Evolutionary conservation across 2,888 invertebrate species (phyloP).

Genomic region (Fragum sueziense): DNA sequence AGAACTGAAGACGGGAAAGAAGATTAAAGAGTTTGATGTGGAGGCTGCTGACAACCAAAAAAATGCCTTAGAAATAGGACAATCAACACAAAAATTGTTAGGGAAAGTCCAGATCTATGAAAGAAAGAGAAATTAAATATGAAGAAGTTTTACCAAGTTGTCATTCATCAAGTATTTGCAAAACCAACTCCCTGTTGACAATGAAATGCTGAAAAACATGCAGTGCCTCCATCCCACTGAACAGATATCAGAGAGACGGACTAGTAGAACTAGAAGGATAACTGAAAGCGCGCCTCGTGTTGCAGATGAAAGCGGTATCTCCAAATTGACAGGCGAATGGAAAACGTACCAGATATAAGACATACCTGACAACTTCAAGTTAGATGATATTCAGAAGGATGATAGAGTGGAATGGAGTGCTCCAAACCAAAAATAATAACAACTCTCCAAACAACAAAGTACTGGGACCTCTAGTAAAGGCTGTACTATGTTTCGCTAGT

Average conservation of each 20-base stretch:
- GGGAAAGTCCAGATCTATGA: slow-evolving; percentile 43
- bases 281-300: slow-evolving; percentile 38
- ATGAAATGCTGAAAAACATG: slow-evolving; percentile 28
- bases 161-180: slow-evolving; percentile 43
- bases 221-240: slow-evolving; percentile 41
- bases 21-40: slow-evolving; percentile 29
- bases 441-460: slow-evolving; percentile 27
- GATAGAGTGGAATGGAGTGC: slow-evolving; percentile 37
- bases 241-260: slow-evolving; percentile 38
- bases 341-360: slow-evolving; percentile 32
- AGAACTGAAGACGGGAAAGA: slow-evolving; percentile 27
- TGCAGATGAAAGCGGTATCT: slow-evolving; percentile 31
- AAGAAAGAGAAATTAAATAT: slow-evolving; percentile 40
- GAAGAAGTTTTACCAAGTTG: slow-evolving; percentile 45
- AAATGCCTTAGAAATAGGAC: slow-evolving; percentile 46
- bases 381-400: slow-evolving; percentile 29
- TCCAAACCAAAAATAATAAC: slow-evolving; percentile 32
- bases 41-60: slow-evolving; percentile 36
- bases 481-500: slow-evolving; percentile 36
- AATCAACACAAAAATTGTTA: slow-evolving; percentile 37
- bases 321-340: slow-evolving; percentile 43
- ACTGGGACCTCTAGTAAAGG: slow-evolving; percentile 31
- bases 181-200: slow-evolving; percentile 23
- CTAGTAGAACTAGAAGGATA: slow-evolving; percentile 43
- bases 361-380: slow-evolving; percentile 32